Conservation (phyloP, 2,888 invertebrate species). For the Erebia palarica region DNA sequence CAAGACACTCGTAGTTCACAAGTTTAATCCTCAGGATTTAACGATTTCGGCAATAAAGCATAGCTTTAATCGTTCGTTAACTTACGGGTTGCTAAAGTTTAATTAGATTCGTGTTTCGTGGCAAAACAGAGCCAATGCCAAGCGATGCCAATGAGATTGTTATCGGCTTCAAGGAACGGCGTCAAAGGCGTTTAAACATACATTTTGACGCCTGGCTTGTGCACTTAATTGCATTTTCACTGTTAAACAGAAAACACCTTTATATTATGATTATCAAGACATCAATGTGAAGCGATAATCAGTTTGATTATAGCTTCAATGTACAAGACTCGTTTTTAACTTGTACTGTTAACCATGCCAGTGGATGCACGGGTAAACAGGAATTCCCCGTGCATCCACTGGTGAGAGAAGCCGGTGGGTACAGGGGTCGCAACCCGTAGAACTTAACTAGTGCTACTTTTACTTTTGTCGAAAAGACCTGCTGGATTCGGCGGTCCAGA, state of each 20-base stretch:
- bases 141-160: constrained; percentile 39
- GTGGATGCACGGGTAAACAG: too few species aligned
- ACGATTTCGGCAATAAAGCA: too few species aligned
- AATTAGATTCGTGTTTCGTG: constrained; percentile 15
- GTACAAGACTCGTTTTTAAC: too few species aligned
- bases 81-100: not conserved
- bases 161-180: constrained; percentile 50
- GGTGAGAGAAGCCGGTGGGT: too few species aligned
- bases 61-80: not conserved
- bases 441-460: too few species aligned
- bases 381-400: too few species aligned
- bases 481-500: too few species aligned
- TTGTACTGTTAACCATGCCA: too few species aligned
- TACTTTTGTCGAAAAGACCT: too few species aligned
- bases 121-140: constrained; percentile 6
- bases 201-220: constrained; percentile 37
- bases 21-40: too few species aligned
- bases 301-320: not conserved
- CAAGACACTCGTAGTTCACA: too few species aligned
- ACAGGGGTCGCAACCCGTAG: too few species aligned
- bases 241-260: constrained; percentile 13
- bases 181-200: constrained; percentile 49
- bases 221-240: constrained; percentile 37
- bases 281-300: not conserved
- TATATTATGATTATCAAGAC: constrained; percentile 8